Base-by-base conservation (phyloP, 2,113 vertebrate species). In the Eretmochelys imbricata region DNA sequence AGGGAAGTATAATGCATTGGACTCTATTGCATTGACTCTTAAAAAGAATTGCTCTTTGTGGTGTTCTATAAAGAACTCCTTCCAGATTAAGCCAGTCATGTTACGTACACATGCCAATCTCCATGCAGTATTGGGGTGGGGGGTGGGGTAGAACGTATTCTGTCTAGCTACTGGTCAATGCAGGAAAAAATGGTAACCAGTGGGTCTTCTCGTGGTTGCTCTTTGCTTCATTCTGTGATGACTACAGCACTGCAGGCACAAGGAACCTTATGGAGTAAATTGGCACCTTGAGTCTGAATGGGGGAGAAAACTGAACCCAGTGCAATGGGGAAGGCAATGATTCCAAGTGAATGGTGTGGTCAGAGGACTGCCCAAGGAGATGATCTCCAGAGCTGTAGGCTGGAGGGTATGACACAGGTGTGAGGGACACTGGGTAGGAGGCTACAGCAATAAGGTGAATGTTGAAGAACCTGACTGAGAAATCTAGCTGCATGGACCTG, bases 1-100 rank as follows among this genome's bases (percentile, higher is more conserved):
- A 27, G 13, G 75, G 24, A 27, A 25, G 24, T 46, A 13, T 6
- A 10, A 5, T 29, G 62, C 79, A 83, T 88, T 27, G 4, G 85
- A 72, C 16, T n/a, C 0, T 2, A 75, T 79, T 80, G 0, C 12
- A 0, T 16, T 29, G 9, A 8, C 83, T 86, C 53, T 35, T 96
- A 76, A 94, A 89, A 87, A 76, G 87, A 94, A 16, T 46, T 85
- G 90, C 82, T 87, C 93, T 96, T 93, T 85, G 65, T 55, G 46
- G 22, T 80, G 10, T 57, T 87, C 50, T 65, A n/a, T 76, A 57
- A 24, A 0, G 5, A 38, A 76, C 8, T 22, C 38, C 38, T 42
- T 25, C 24, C 5, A 42, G 22, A 3, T 29, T 42, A 78, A 78
- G 12, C 24, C 5, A 78, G 3, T 6, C 6, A 2, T 4, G 38